Conservation (phyloP, 2,888 invertebrate genomes). For the Neocrepidodera transversa region DNA sequence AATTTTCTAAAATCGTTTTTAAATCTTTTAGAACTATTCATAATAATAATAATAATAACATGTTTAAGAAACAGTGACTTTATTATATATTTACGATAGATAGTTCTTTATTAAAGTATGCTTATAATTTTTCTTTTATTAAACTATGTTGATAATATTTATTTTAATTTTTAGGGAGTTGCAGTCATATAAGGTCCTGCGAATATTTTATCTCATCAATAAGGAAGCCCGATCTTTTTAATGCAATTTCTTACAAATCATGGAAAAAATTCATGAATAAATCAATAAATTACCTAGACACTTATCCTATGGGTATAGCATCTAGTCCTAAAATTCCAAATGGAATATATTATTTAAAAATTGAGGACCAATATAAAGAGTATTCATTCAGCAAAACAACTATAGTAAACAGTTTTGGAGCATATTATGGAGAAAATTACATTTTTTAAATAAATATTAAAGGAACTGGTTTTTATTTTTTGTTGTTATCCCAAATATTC, state of each 20-base stretch:
- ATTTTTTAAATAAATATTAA: not conserved
- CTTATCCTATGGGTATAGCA: slow-evolving; percentile 55
- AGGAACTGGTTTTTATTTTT: no score
- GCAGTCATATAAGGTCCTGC: slow-evolving; percentile 54
- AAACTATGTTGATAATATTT: no score
- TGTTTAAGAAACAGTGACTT: no score
- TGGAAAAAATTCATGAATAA: slow-evolving; percentile 49
- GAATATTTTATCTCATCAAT: slow-evolving; percentile 55
- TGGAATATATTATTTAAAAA: slow-evolving; percentile 52
- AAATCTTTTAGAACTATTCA: no score
- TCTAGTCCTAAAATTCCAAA: slow-evolving; percentile 49
- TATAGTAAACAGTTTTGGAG: slow-evolving; percentile 40
- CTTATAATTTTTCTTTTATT: no score
- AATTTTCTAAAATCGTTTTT: no score
- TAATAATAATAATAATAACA: no score
- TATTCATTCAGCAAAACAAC: slow-evolving; percentile 46
- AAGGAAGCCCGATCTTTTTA: slow-evolving; percentile 51
- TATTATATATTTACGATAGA: no score
- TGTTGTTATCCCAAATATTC: no score
- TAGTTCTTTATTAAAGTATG: no score
- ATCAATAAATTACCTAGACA: slow-evolving; percentile 26
- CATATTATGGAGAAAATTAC: slow-evolving; percentile 11
- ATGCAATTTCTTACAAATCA: slow-evolving; percentile 50
- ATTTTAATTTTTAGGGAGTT: slow-evolving; percentile 47
- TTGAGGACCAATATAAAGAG: slow-evolving; percentile 39